Conservation (phyloP, 2,113 vertebrate species). For the Scomber colias region DNA sequence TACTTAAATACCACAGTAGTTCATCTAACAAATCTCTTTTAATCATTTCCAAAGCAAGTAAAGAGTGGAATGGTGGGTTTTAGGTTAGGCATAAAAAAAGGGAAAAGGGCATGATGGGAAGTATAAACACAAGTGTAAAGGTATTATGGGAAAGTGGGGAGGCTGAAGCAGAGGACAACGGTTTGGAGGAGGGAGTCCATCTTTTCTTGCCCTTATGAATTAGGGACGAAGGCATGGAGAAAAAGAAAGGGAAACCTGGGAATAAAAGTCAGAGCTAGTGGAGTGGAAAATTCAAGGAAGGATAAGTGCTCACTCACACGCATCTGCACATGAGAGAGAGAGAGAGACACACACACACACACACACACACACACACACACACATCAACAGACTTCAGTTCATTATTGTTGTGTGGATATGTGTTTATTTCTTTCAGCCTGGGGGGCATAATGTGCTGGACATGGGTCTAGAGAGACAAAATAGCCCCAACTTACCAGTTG, state of each 20-base stretch:
- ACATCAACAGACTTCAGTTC: neutral
- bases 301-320: slow-evolving; percentile 65
- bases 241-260: slow-evolving; percentile 69
- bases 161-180: slow-evolving; percentile 22
- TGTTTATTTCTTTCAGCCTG: slow-evolving; percentile 82
- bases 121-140: too few species aligned
- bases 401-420: slow-evolving; percentile 14
- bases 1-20: neutral
- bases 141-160: neutral
- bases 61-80: neutral
- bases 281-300: slow-evolving; percentile 65
- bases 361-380: slow-evolving; percentile 31
- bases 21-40: neutral
- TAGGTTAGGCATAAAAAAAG: neutral
- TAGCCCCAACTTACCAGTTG: slow-evolving; percentile 71
- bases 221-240: slow-evolving; percentile 64
- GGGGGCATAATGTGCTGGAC: slow-evolving; percentile 86
- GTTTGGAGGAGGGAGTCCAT: slow-evolving; percentile 51
- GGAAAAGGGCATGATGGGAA: neutral
- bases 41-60: neutral
- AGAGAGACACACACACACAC: slow-evolving; percentile 10
- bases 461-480: slow-evolving; percentile 86
- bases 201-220: slow-evolving; percentile 68
- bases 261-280: slow-evolving; percentile 69
- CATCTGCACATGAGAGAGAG: slow-evolving; percentile 20